Percentiles rank a stretch among this genome's conserved stretches.
These are phyloP conservation scores for Mastigias papua DNA, from an alignment of 30 jellyfish, hydroid and myxozoan genomes.

Conservation along the genomic window DNA sequence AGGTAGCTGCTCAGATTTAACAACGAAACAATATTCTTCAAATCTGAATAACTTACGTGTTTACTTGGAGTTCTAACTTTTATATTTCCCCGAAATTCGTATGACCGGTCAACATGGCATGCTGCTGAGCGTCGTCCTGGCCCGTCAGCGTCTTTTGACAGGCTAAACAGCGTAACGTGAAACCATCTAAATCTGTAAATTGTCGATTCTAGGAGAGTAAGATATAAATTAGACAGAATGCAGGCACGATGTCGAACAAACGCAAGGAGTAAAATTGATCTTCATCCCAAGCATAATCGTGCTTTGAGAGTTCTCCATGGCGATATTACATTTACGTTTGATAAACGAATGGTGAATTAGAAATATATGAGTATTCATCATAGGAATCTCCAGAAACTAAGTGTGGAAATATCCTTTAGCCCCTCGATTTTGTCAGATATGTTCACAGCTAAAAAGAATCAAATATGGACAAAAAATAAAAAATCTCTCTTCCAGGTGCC, in stretches of 20 bases:
- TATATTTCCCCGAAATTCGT: constrained; percentile 91
- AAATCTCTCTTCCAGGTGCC: too few species aligned
- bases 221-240: background rate
- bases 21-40: background rate
- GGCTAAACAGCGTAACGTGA: constrained; percentile 81
- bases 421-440: too few species aligned
- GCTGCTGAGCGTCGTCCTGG: constrained; percentile 85
- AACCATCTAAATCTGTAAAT: constrained; percentile 87
- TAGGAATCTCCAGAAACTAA: too few species aligned
- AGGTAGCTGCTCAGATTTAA: background rate
- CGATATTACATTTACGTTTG: too few species aligned
- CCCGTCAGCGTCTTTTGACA: constrained; percentile 80
- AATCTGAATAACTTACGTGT: constrained; percentile 1
- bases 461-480: too few species aligned
- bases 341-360: too few species aligned
- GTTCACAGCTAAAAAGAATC: too few species aligned
- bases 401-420: too few species aligned
- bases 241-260: background rate
- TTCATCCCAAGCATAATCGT: too few species aligned
- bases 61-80: background rate
- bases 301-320: too few species aligned
- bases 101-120: constrained; percentile 91
- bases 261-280: too few species aligned
- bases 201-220: constrained; percentile 64
- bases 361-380: too few species aligned